Percentiles rank a stretch among this genome's conserved stretches.
Evolutionary conservation across 1,140 invertebrate genomes (phyloP).

Genomic region (Lithobius niger): DNA sequence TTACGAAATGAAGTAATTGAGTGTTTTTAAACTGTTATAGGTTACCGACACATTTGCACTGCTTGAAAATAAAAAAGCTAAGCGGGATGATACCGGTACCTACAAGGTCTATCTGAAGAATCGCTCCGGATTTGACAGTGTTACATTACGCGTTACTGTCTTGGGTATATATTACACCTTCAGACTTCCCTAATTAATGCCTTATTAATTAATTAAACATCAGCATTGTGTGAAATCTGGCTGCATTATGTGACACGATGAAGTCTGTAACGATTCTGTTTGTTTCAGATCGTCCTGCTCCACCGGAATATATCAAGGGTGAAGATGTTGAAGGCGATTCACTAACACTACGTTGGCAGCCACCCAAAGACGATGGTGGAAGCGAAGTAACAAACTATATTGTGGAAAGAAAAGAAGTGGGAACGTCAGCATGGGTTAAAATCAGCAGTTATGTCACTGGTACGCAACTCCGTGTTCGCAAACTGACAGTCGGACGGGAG

Average conservation of each 20-base stretch:
- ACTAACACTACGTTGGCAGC: conserved; percentile 87
- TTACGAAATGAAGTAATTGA: conserved; percentile 5
- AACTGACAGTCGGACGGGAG: conserved; percentile 72
- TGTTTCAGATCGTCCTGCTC: conserved; percentile 58
- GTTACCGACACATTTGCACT: conserved; percentile 73
- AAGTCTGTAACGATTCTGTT: too few relatives aligned
- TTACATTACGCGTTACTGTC: conserved; percentile 84
- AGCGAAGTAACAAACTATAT: conserved; percentile 92
- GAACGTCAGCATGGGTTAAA: conserved; percentile 69
- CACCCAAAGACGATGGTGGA: conserved; percentile 91
- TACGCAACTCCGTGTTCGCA: conserved; percentile 74
- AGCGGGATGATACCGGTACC: conserved; percentile 75
- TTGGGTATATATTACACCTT: conserved; percentile 44
- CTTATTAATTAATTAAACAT: too few relatives aligned
- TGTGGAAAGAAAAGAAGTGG: conserved; percentile 81
- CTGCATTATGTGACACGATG: too few relatives aligned
- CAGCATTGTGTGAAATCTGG: too few relatives aligned
- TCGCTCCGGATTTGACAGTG: conserved; percentile 84
- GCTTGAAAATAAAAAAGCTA: conserved; percentile 81
- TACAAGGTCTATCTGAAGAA: conserved; percentile 90
- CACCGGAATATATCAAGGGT: conserved; percentile 72
- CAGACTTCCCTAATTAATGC: too few relatives aligned
- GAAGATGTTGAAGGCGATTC: conserved; percentile 92
- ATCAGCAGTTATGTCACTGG: conserved; percentile 80
- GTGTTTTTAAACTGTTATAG: conserved; percentile 26